These are phyloP conservation scores for Coenonympha glycerion DNA, from an alignment of 2,888 invertebrate species.

Conservation along the genomic window DNA sequence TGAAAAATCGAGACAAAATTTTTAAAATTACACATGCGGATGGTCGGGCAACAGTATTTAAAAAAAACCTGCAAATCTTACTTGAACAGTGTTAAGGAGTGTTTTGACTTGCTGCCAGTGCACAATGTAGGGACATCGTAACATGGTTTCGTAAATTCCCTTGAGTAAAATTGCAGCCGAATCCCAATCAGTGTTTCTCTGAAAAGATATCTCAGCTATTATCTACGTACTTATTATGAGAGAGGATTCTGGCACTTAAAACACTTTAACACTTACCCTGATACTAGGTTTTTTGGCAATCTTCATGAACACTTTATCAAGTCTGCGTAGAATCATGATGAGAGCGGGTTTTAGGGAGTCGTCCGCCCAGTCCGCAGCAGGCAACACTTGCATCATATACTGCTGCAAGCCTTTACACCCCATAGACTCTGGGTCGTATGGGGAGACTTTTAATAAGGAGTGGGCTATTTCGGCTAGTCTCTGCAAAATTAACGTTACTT, in stretches of 20 bases:
- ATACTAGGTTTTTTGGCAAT: conserved; percentile 97
- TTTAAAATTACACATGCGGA: too few relatives aligned
- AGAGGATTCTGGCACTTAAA: too few relatives aligned
- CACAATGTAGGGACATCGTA: conserved; percentile 95
- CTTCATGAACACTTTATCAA: conserved; percentile 98
- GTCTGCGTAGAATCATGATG: conserved; percentile 90
- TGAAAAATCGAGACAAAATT: too few relatives aligned
- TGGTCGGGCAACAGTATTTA: too few relatives aligned
- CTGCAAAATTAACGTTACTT: conserved; percentile 58
- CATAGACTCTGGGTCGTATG: conserved; percentile 98
- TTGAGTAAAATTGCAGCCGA: conserved; percentile 95
- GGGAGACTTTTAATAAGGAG: conserved; percentile 96
- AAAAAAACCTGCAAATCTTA: conserved; percentile 47
- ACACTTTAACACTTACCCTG: conserved; percentile 72
- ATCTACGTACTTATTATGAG: too few relatives aligned
- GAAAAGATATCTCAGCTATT: too few relatives aligned
- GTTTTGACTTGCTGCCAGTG: conserved; percentile 97
- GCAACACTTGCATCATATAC: conserved; percentile 94
- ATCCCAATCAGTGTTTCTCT: conserved; percentile 98
- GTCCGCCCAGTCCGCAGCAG: conserved; percentile 96
- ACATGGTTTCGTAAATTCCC: conserved; percentile 95
- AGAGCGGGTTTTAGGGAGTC: conserved; percentile 93
- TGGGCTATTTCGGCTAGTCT: conserved; percentile 97
- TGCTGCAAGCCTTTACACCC: conserved; percentile 93
- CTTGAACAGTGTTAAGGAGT: conserved; percentile 89